Conservation (phyloP, 2,888 invertebrate genomes). For the Nasonovia ribisnigri region DNA sequence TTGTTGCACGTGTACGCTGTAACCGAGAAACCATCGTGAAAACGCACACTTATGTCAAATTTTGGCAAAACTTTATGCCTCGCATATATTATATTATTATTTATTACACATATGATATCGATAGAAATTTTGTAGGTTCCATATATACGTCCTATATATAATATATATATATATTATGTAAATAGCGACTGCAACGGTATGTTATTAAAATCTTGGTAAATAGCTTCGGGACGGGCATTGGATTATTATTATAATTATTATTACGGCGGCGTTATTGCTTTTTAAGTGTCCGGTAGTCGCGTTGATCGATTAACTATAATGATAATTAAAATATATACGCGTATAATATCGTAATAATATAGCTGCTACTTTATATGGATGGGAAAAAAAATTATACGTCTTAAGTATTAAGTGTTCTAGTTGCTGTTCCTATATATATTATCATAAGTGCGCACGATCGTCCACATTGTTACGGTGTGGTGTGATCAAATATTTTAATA, state of each 20-base stretch:
- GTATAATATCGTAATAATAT: not conserved
- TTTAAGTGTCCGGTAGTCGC: constrained; percentile 36
- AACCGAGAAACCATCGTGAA: not conserved
- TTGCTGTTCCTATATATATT: too few relatives aligned
- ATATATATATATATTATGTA: not conserved
- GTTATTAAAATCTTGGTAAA: not conserved
- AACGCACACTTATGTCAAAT: not conserved
- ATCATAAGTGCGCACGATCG: not conserved
- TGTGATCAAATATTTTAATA: not conserved
- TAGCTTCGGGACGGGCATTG: not conserved
- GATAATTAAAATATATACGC: not conserved
- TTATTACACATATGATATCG: not conserved
- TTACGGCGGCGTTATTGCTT: constrained; percentile 1
- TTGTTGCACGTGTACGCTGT: not conserved
- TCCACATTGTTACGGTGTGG: not conserved
- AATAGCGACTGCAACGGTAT: not conserved
- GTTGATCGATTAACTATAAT: constrained; percentile 23
- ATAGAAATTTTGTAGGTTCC: not conserved
- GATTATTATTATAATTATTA: constrained; percentile 15
- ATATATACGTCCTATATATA: not conserved
- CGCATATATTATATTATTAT: not conserved
- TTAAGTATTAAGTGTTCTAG: not conserved
- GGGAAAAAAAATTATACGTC: not conserved
- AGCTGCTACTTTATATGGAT: not conserved
- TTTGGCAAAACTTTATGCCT: not conserved